A percentile compares a stretch with the other conserved stretches of the same genome.
Evolutionary conservation across 2,113 vertebrate species (phyloP).

Genomic region (Chaetodon trifascialis): DNA sequence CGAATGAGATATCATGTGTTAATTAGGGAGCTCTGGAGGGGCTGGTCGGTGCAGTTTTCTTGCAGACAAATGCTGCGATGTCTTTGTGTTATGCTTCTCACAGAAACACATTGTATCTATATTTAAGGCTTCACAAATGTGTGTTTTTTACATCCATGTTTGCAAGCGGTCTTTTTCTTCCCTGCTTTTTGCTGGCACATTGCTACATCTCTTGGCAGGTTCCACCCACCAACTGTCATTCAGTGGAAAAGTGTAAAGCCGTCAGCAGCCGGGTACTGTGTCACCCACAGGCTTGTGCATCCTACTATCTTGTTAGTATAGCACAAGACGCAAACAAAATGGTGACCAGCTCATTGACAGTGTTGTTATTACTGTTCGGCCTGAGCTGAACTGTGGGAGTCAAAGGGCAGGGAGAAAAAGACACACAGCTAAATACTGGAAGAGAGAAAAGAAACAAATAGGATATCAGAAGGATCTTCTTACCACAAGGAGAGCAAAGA

Average conservation of each 20-base stretch:
- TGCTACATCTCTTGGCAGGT: slow-evolving; percentile 12
- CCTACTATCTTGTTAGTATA: neutral
- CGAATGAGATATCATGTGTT: too few relatives aligned
- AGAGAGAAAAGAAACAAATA: neutral
- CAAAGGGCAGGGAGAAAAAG: neutral
- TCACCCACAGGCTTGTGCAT: neutral
- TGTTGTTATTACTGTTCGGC: neutral
- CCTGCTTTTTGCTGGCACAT: neutral
- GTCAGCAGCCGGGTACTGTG: neutral
- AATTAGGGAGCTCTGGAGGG: too few relatives aligned
- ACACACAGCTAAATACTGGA: neutral
- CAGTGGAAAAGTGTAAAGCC: neutral
- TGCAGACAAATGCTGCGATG: neutral
- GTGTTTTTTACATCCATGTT: neutral
- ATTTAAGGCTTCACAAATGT: neutral
- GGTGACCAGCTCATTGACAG: neutral
- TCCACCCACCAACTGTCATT: neutral
- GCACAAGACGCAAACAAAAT: neutral
- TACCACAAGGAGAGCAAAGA: slow-evolving; percentile 92
- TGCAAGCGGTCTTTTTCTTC: neutral
- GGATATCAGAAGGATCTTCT: slow-evolving; percentile 35
- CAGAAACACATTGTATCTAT: neutral
- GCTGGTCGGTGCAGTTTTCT: neutral
- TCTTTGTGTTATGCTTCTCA: neutral
- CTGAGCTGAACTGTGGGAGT: too few relatives aligned